Evolutionary conservation across 2,888 invertebrate genomes (phyloP).

Genomic region (Cheilosia variabilis): DNA sequence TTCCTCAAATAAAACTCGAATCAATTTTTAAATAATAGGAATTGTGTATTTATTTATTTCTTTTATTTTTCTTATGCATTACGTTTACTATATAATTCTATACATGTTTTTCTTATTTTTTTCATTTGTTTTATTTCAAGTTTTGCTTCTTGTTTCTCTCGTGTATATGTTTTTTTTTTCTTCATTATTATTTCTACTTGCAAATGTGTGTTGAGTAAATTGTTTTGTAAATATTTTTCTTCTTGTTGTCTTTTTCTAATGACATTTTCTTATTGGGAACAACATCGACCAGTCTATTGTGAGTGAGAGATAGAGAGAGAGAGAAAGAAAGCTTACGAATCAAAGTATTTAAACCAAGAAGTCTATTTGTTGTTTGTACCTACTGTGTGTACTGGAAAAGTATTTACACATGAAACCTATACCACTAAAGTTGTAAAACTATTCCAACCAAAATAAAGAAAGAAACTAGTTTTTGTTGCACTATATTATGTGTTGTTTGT

Average conservation of each 20-base stretch:
- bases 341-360: slow-evolving; percentile 35
- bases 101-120: slow-evolving; percentile 23
- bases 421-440: slow-evolving; percentile 46
- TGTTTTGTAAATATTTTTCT: slow-evolving; percentile 62
- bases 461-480: neutral
- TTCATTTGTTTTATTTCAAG: slow-evolving; percentile 16
- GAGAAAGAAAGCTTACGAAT: slow-evolving; percentile 49
- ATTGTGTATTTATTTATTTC: slow-evolving; percentile 63
- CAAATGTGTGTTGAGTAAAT: slow-evolving; percentile 58
- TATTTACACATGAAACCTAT: slow-evolving; percentile 75
- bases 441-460: slow-evolving; percentile 16
- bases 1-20: neutral
- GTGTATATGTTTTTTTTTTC: slow-evolving; percentile 40
- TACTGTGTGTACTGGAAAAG: slow-evolving; percentile 60
- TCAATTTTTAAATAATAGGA: slow-evolving; percentile 62
- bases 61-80: slow-evolving; percentile 44
- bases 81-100: slow-evolving; percentile 45
- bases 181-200: slow-evolving; percentile 43
- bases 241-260: slow-evolving; percentile 33
- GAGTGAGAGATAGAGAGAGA: slow-evolving; percentile 44
- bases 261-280: slow-evolving; percentile 38
- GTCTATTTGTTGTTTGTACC: slow-evolving; percentile 56
- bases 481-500: slow-evolving; percentile 21
- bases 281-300: slow-evolving; percentile 70
- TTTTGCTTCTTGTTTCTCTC: slow-evolving; percentile 45